Conservation (phyloP, 1,140 invertebrate genomes). For the Drosophila leontia region DNA sequence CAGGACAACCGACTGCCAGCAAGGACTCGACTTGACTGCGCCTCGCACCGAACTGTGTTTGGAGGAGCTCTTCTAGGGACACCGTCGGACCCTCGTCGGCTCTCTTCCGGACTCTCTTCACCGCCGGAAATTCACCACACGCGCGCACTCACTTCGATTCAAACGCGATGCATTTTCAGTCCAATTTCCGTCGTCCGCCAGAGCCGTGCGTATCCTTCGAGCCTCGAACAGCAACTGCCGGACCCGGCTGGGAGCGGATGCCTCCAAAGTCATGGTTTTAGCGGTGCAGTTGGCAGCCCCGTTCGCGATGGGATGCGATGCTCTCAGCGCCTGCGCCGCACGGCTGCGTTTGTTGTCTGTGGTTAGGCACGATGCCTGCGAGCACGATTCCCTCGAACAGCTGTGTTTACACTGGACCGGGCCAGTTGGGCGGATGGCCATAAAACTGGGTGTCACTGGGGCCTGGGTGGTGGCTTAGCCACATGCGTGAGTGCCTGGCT, state of each 20-base stretch:
- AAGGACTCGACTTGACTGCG: conserved; percentile 69
- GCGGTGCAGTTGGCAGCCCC: conserved; percentile 62
- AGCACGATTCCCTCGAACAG: conserved; percentile 50
- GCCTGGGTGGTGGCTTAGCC: conserved; percentile 5
- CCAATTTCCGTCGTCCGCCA: conserved; percentile 54
- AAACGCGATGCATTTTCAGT: conserved; percentile 45
- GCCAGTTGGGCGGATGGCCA: conserved; percentile 15
- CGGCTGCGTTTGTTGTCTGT: conserved; percentile 70
- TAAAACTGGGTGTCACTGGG: conserved; percentile 6
- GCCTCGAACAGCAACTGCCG: conserved; percentile 78
- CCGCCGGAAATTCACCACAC: conserved; percentile 67
- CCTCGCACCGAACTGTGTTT: conserved; percentile 22
- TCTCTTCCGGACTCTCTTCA: conserved; percentile 60
- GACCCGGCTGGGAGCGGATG: conserved; percentile 10
- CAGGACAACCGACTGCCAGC: conserved; percentile 69
- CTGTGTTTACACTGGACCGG: conserved; percentile 64
- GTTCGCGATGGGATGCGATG: conserved; percentile 12
- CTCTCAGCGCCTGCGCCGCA: conserved; percentile 57
- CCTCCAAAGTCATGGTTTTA: conserved; percentile 3
- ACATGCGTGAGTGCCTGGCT: conserved; percentile 60
- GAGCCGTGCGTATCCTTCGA: conserved; percentile 80
- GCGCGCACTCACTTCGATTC: conserved; percentile 38
- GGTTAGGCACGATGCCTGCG: conserved; percentile 63
- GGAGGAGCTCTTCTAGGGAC: conserved; percentile 30
- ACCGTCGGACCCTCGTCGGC: conserved; percentile 25